Conservation (phyloP, 2,113 vertebrate genomes). For the Hiodon tergisus region DNA sequence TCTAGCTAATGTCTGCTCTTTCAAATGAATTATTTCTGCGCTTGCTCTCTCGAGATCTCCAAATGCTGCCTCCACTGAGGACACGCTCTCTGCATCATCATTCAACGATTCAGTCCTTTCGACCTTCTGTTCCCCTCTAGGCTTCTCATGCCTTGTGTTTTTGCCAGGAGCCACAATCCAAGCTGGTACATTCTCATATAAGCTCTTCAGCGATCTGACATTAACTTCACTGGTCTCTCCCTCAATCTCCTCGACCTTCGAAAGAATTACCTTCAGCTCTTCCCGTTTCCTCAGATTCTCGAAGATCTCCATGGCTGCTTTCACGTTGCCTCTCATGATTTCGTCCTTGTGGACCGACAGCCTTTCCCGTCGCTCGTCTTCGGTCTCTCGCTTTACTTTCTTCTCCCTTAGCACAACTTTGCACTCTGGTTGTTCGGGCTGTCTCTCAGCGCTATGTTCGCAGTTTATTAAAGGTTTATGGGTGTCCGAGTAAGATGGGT, state of each 20-base stretch:
- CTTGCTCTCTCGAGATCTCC: conserved; percentile 72
- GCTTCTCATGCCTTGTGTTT: conserved; percentile 31
- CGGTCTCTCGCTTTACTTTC: conserved; percentile 67
- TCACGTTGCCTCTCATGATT: conserved; percentile 78
- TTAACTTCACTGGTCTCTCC: conserved; percentile 72
- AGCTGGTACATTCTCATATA: conserved; percentile 78
- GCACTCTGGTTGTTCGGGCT: conserved; percentile 17
- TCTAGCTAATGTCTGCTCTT: conserved; percentile 85
- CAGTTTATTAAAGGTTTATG: conserved; percentile 12
- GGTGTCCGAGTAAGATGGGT: not conserved
- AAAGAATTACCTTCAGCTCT: conserved; percentile 76
- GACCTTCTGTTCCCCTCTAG: conserved; percentile 30
- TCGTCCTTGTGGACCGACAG: conserved; percentile 83
- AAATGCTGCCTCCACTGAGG: conserved; percentile 74
- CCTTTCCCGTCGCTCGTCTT: conserved; percentile 72
- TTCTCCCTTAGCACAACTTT: conserved; percentile 69
- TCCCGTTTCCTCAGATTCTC: conserved; percentile 75
- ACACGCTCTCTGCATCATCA: conserved; percentile 50
- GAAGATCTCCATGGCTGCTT: conserved; percentile 71
- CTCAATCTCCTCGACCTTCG: conserved; percentile 66
- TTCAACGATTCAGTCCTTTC: conserved; percentile 35
- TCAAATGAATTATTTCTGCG: conserved; percentile 75
- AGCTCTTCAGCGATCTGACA: conserved; percentile 62
- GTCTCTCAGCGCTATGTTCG: conserved; percentile 3
- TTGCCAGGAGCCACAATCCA: conserved; percentile 56